Evolutionary conservation across 2,113 vertebrate species (phyloP), one percentile per base, ranked within the genome.

Genomic region (Leucopsar rothschildi): DNA sequence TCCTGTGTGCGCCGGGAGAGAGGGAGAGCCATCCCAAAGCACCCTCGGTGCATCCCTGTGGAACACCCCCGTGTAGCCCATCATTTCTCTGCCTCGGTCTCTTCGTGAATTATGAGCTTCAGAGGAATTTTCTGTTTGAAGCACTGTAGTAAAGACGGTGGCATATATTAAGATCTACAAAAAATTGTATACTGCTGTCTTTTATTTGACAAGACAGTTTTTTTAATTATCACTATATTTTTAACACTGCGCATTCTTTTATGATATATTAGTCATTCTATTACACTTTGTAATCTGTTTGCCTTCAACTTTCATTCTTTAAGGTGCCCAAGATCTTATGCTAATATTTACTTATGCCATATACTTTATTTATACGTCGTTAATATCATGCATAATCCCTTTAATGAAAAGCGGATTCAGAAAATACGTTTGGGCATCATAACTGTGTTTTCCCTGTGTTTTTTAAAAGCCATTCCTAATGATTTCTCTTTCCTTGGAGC

Each of bases 261-360:
- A 39, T 39, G 60, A 20, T 12, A 2, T 25, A 10, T 13, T 9
- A 11, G 18, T 72, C 3, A 1, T 92, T 82, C 78, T 50, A 2
- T 85, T 79, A 23, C 19, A 28, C 55, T 90, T 70, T 44, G 18
- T 64, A 81, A 60, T 50, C 40, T 76, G 23, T 79, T 95, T 68
- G 69, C 57, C 39, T 53, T 66, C 6, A 95, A 95, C 71, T 94
- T 95, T 52, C 42, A 22, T 95, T 94, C 71, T 72, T 64, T 68
- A 87, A 92, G 33, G 24, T 53, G 29, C 60, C 37, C 50, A 39
- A 45, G 52, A 71, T 82, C 49, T 88, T 88, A 33, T 8, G 65
- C 87, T 71, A 80, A 42, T 29, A 39, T 82, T 90, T 90, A n/a
- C 63, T 73, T 50, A 55, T 80, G 69, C 79, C 61, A 31, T 71